Evolutionary conservation across 2,113 vertebrate genomes (phyloP), one percentile per base, ranked within the genome.

Genomic region (Pygoscelis antarcticus): DNA sequence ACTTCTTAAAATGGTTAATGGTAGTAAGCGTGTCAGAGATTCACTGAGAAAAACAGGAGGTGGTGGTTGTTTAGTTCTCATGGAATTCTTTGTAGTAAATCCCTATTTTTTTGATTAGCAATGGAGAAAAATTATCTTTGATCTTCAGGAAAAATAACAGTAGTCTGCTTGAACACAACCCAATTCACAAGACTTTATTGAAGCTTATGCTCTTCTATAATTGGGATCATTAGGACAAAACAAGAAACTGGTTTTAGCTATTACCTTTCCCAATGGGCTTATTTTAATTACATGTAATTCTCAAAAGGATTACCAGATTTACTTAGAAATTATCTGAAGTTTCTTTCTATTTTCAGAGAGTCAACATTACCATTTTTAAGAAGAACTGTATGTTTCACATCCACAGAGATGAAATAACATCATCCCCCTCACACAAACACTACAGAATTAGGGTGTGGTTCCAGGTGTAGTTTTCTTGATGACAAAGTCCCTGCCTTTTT

Each of bases 401-500:
- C 10, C 51, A 70, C 30, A 51, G 55, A 76, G n/a, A 14, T 36
- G 11, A 83, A 84, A 22, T 3, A 18, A 51, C 47, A 32, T 55
- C 38, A 46, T 13, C 7, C 26, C 14, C 25, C 80, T 55, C 52
- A 51, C 0, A 0, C 30, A 76, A 87, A 64, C n/a, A 7, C 54
- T 46, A 6, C 34, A 36, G 55, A 64, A 57, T 10, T 27, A 40
- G 26, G 92, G 80, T 82, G 94, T 82, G 87, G 89, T 21, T 91
- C 32, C 72, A 87, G 71, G 83, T 70, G 68, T 12, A 22, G 22
- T 34, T 83, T 66, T 77, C 82, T 69, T 54, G 46, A 75, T 89
- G 47, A 87, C 76, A 60, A 89, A 97, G 93, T 96, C 90, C 89
- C 78, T 89, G 65, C 42, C 58, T 62, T 66, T 86, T 47, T 49